Conservation (phyloP, 1,140 invertebrate species). For the Globodera ellingtonae region DNA sequence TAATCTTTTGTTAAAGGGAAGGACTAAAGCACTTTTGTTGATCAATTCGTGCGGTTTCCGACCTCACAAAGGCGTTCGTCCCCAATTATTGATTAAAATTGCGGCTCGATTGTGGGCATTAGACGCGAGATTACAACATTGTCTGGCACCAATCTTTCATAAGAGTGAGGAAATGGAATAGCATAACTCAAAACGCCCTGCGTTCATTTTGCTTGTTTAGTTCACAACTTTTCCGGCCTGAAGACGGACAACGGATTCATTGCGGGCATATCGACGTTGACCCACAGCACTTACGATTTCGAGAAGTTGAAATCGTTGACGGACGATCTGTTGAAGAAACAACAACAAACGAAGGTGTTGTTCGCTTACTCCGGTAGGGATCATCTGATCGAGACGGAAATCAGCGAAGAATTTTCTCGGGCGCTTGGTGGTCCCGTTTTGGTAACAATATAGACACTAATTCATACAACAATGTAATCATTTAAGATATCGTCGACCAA, state of each 20-base stretch:
- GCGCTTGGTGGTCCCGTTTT: not conserved
- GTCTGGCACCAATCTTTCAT: slow-evolving; percentile 2
- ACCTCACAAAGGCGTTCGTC: not conserved
- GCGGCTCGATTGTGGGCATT: not conserved
- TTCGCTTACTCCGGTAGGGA: slow-evolving; percentile 43
- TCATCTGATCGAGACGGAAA: slow-evolving; percentile 34
- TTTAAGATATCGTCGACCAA: not conserved
- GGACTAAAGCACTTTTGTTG: not conserved
- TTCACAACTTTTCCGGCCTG: slow-evolving; percentile 36
- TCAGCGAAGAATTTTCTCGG: slow-evolving; percentile 38
- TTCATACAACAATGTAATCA: not conserved
- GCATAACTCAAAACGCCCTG: not conserved
- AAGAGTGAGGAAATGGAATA: not conserved
- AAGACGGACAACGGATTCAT: slow-evolving; percentile 16
- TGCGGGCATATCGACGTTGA: slow-evolving; percentile 17
- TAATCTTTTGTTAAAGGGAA: not conserved
- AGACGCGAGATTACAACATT: not conserved
- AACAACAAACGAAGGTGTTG: slow-evolving; percentile 26
- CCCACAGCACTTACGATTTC: slow-evolving; percentile 42
- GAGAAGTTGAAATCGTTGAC: not conserved
- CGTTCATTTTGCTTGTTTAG: slow-evolving; percentile 2
- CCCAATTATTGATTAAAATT: slow-evolving; percentile 23
- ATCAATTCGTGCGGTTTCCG: not conserved
- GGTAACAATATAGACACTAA: not conserved
- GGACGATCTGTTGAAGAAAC: slow-evolving; percentile 29